phyloP scores from a whole-genome alignment of 2,888 invertebrate species.

The Apeira syringaria region DNA sequence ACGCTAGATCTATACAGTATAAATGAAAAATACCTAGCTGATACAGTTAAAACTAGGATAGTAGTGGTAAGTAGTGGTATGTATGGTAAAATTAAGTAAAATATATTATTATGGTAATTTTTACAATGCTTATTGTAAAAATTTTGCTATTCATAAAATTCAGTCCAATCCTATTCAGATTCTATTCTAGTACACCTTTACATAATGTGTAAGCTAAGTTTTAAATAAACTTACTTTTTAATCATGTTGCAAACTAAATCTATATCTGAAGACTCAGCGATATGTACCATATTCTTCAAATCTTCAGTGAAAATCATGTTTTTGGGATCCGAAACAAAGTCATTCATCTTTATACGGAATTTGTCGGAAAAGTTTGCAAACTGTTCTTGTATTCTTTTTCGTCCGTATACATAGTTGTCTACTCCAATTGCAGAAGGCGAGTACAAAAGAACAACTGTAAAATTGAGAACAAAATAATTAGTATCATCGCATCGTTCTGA shows the following conservation, averaged over 20 bases:
- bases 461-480: not conserved
- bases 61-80: too few relatives aligned
- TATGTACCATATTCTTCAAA: conserved; percentile 90
- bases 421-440: conserved; percentile 84
- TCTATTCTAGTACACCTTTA: too few relatives aligned
- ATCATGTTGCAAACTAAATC: conserved; percentile 87
- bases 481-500: not conserved
- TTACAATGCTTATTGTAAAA: too few relatives aligned
- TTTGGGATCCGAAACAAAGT: conserved; percentile 81
- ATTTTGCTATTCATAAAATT: too few relatives aligned
- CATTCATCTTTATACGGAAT: conserved; percentile 88
- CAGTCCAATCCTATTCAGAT: too few relatives aligned
- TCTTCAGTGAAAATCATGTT: conserved; percentile 93
- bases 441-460: conserved; percentile 76
- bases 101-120: too few relatives aligned
- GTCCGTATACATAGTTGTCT: conserved; percentile 80
- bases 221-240: conserved; percentile 85
- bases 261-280: conserved; percentile 86
- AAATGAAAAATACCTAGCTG: too few relatives aligned
- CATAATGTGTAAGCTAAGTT: too few relatives aligned
- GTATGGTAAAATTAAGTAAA: too few relatives aligned
- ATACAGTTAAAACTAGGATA: too few relatives aligned
- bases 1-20: too few relatives aligned
- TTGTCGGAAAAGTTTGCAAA: conserved; percentile 85
- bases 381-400: conserved; percentile 82